Base-by-base conservation (phyloP, 2,113 vertebrate species). In the Prinia subflava region DNA sequence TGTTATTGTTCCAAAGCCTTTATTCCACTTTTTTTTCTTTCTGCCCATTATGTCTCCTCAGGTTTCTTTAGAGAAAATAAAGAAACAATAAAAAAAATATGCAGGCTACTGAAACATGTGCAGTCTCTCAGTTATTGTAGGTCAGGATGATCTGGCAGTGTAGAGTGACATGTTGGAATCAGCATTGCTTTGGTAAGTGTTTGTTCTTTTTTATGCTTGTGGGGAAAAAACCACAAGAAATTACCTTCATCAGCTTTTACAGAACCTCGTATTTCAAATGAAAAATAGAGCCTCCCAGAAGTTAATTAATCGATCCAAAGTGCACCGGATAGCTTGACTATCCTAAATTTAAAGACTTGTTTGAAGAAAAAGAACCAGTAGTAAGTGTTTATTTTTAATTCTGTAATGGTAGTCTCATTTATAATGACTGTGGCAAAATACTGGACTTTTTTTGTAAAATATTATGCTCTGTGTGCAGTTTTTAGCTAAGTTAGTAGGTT, bases 221-320 rank as follows among this genome's bases (percentile, higher is more conserved):
- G 68, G 79, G 1, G 91, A 92, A 49, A 92, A 73, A 16, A 79
- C 98, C 60, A 90, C 86, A 30, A 87, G 92, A 60, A 96, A 96
- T 50, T 27, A 97, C 31, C n/a, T 98, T 52, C 46, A 12, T 20
- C 79, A 47, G 3, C 56, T 97, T 56, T 91, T 98, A 25, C 30
- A 42, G 49, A 81, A 90, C 41, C 42, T 91, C 33, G 57, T 87
- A 23, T 92, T 96, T 46, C 93, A 85, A 76, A 52, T 97, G 30
- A 98, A 89, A 37, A 94, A 97, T 39, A 75, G 88, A 7, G 95
- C 97, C 35, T 97, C 98, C 83, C 94, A 86, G 65, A 95, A 98
- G 39, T 85, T 98, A 63, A 95, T 95, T 86, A 3, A 96, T 97
- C 39, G 97, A 98, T 93, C 96, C 97, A 8, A 70, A 95, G 37